Evolutionary conservation across 2,797 vertebrate genomes (phyloP).

Genomic region (Allobates femoralis): DNA sequence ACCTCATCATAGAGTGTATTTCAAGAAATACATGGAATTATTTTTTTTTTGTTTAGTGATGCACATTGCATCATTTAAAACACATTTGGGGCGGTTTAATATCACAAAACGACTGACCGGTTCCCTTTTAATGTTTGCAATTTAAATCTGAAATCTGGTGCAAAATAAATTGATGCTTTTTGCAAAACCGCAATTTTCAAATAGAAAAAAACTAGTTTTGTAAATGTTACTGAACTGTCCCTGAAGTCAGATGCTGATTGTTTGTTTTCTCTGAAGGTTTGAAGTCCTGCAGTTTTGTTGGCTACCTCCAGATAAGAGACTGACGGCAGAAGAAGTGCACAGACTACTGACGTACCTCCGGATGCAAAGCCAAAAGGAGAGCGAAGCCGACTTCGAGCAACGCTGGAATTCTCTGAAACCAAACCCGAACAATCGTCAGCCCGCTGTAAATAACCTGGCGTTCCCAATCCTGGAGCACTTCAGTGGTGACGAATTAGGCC

Average conservation of each 20-base stretch:
- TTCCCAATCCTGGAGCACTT: conserved; percentile 96
- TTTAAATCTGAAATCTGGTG: too few species aligned
- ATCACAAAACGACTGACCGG: too few species aligned
- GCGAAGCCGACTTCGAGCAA: conserved; percentile 92
- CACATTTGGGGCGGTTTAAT: too few species aligned
- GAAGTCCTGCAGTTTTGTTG: conserved; percentile 98
- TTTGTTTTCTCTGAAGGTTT: conserved; percentile 78
- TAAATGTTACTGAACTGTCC: not conserved
- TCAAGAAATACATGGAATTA: too few species aligned
- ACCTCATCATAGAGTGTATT: too few species aligned
- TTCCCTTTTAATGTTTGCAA: too few species aligned
- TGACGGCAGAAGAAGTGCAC: conserved; percentile 94
- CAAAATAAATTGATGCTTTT: too few species aligned
- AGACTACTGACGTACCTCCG: conserved; percentile 93
- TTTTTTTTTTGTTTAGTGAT: too few species aligned
- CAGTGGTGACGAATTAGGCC: conserved; percentile 83
- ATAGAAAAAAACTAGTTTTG: too few species aligned
- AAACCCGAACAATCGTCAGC: conserved; percentile 80
- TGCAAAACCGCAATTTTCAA: too few species aligned
- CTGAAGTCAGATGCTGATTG: not conserved
- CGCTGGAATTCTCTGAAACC: conserved; percentile 97
- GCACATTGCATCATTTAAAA: too few species aligned
- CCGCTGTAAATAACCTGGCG: conserved; percentile 83
- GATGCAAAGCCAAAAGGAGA: conserved; percentile 94
- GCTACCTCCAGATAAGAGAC: conserved; percentile 90